Conservation (phyloP, 2,888 invertebrate genomes). For the Brachylomia viminalis region DNA sequence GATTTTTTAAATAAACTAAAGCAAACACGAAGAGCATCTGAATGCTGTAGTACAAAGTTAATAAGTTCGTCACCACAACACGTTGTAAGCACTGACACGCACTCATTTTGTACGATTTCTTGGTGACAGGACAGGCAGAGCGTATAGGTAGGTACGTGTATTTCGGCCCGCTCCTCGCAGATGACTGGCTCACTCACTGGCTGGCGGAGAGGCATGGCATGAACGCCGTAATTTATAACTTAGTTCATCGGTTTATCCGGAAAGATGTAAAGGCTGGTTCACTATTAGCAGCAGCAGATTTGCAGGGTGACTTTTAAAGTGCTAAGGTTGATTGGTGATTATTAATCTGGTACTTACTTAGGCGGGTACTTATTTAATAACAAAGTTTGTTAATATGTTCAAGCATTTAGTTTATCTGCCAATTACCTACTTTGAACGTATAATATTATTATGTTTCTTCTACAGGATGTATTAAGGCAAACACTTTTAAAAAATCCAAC, state of each 20-base stretch:
- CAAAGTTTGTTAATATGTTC: neutral
- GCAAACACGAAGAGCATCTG: constrained; percentile 71
- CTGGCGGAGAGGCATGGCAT: neutral
- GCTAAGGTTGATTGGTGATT: neutral
- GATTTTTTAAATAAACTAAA: constrained; percentile 78
- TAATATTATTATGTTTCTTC: neutral
- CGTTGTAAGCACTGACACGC: constrained; percentile 68
- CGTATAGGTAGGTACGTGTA: constrained; percentile 35
- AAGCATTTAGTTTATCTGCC: neutral
- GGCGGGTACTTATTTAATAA: neutral
- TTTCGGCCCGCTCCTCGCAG: constrained; percentile 21
- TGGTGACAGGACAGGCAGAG: neutral
- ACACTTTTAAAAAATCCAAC: neutral
- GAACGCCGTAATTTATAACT: constrained; percentile 9
- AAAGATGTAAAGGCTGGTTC: constrained; percentile 30
- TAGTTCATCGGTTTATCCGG: constrained; percentile 21
- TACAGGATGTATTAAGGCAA: neutral
- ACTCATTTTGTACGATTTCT: constrained; percentile 68
- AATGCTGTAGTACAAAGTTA: constrained; percentile 75
- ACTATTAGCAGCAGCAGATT: constrained; percentile 20
- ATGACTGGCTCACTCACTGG: constrained; percentile 35
- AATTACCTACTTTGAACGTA: neutral
- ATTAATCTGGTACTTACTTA: neutral
- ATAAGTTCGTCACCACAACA: constrained; percentile 71
- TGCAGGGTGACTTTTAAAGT: neutral